Evolutionary conservation across 2,888 invertebrate species (phyloP).

Genomic region (Drosophila histrio): DNA sequence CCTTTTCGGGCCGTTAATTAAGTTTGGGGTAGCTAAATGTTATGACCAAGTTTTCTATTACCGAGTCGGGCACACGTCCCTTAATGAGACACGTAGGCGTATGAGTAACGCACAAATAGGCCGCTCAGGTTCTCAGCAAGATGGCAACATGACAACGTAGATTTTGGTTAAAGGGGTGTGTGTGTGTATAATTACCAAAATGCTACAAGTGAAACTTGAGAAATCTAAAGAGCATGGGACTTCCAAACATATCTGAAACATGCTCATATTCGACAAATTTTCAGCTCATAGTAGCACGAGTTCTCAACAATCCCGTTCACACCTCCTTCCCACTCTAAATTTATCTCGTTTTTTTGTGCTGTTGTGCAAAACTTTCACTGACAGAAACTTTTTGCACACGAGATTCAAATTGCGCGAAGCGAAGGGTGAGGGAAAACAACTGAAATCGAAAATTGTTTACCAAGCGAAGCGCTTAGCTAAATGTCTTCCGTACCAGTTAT

Average conservation of each 20-base stretch:
- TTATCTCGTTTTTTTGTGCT: neutral
- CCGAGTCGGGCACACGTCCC: conserved; percentile 51
- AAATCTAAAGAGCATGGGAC: conserved; percentile 15
- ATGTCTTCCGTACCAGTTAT: conserved; percentile 76
- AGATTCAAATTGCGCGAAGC: conserved; percentile 52
- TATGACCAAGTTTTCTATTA: conserved; percentile 76
- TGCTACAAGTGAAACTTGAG: conserved; percentile 38
- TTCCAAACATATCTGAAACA: conserved; percentile 29
- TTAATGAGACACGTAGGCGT: conserved; percentile 76
- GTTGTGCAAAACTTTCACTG: conserved; percentile 56
- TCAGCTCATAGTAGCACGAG: conserved; percentile 20
- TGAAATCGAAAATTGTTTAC: conserved; percentile 79
- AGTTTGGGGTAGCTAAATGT: conserved; percentile 69
- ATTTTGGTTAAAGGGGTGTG: conserved; percentile 24
- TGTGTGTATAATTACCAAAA: conserved; percentile 47
- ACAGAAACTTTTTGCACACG: conserved; percentile 62
- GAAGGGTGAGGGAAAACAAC: conserved; percentile 19
- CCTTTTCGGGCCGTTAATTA: conserved; percentile 71
- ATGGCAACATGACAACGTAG: conserved; percentile 41
- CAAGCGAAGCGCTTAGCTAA: conserved; percentile 78
- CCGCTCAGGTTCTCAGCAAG: conserved; percentile 36
- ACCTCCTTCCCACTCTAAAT: neutral
- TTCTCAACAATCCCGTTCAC: neutral
- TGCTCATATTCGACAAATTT: conserved; percentile 37
- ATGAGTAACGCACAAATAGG: conserved; percentile 70